Percentiles rank a stretch among this genome's conserved stretches.
phyloP scores from a whole-genome alignment of 2,888 invertebrate genomes.

The Ophonus ardosiacus region DNA sequence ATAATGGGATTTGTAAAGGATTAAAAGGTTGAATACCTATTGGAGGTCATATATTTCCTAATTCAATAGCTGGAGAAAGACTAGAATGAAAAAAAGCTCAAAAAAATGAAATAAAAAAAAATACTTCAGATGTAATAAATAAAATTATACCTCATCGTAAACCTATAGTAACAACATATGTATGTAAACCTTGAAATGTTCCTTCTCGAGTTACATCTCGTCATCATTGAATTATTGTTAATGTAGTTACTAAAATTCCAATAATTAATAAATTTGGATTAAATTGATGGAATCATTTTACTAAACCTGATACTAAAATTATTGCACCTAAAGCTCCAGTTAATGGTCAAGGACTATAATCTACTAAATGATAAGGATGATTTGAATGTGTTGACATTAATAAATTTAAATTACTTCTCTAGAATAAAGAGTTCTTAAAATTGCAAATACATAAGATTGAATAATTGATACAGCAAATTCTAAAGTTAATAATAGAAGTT shows the following conservation, averaged over 20 bases:
- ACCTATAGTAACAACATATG: constrained; percentile 78
- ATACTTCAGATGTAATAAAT: constrained; percentile 85
- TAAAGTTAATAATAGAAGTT: constrained; percentile 78
- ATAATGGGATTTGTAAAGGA: constrained; percentile 81
- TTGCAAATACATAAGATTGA: constrained; percentile 83
- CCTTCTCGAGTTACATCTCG: constrained; percentile 84
- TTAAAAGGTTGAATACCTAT: constrained; percentile 79
- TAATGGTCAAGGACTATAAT: constrained; percentile 82
- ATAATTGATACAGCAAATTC: constrained; percentile 81
- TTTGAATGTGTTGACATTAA: constrained; percentile 78
- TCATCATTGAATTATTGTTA: constrained; percentile 84
- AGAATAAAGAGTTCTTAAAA: constrained; percentile 82
- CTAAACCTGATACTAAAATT: constrained; percentile 78
- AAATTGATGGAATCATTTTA: constrained; percentile 82
- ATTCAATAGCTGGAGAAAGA: constrained; percentile 76
- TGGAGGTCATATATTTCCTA: constrained; percentile 81
- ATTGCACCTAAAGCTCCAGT: constrained; percentile 79
- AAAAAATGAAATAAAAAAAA: constrained; percentile 81
- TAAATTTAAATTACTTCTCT: constrained; percentile 79
- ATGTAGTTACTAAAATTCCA: constrained; percentile 75
- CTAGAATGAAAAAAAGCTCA: constrained; percentile 79
- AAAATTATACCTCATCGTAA: constrained; percentile 85
- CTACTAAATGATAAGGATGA: constrained; percentile 82
- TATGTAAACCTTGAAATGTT: constrained; percentile 82
- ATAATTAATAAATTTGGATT: constrained; percentile 77